phyloP scores from a whole-genome alignment of 2,113 vertebrate genomes.

The Halichoerus grypus region DNA sequence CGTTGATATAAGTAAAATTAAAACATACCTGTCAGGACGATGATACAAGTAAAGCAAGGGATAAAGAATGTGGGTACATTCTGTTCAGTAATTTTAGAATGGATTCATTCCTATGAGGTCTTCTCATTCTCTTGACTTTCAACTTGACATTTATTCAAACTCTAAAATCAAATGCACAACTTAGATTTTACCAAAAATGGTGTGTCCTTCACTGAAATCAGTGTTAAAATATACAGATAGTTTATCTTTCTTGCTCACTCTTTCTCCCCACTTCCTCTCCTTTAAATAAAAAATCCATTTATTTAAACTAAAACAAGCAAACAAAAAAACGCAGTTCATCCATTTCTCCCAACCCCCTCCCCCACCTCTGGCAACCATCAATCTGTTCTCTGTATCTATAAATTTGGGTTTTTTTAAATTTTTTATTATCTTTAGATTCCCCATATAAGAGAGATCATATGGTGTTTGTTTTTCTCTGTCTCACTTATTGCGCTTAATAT shows the following conservation, averaged over 20 bases:
- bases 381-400: neutral
- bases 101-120: neutral
- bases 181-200: constrained; percentile 41
- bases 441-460: neutral
- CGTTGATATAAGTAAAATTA: constrained; percentile 54
- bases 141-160: constrained; percentile 48
- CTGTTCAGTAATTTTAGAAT: neutral
- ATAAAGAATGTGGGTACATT: neutral
- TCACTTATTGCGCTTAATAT: neutral
- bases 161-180: neutral
- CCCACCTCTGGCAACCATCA: neutral
- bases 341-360: neutral
- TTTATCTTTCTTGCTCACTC: neutral
- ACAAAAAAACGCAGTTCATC: neutral
- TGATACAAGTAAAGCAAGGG: neutral
- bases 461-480: neutral
- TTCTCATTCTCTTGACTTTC: constrained; percentile 48
- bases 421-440: neutral
- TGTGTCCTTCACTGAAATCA: neutral
- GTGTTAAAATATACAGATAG: neutral
- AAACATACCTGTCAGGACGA: constrained; percentile 18
- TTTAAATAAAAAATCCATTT: neutral
- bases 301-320: neutral
- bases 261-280: neutral
- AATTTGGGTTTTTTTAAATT: neutral